Percentiles rank a stretch among this genome's conserved stretches.
Evolutionary conservation across 2,797 vertebrate species (phyloP).

Genomic region (Sus cebifrons): DNA sequence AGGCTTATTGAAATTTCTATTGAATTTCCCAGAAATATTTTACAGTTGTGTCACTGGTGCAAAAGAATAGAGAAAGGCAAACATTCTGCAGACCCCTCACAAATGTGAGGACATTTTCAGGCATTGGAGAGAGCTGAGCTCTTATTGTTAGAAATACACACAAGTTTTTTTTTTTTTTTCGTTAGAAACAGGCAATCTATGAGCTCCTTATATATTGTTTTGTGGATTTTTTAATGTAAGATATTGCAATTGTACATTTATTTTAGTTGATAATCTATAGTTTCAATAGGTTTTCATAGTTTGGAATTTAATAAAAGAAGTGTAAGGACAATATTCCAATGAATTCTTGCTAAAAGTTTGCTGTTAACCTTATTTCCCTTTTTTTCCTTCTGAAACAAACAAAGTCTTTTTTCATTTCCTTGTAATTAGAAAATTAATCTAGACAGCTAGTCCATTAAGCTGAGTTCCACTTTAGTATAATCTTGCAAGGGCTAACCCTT

Average conservation of each 20-base stretch:
- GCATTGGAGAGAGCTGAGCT: too few relatives aligned
- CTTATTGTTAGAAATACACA: too few relatives aligned
- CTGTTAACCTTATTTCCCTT: neutral
- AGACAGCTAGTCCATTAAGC: neutral
- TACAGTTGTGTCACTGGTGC: too few relatives aligned
- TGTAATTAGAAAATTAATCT: neutral
- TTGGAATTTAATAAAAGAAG: neutral
- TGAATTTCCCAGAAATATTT: too few relatives aligned
- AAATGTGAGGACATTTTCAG: neutral
- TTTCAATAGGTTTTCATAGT: neutral
- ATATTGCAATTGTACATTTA: too few relatives aligned
- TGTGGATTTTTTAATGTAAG: neutral
- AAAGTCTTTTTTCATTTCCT: neutral
- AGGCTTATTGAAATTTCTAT: too few relatives aligned
- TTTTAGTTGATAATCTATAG: neutral
- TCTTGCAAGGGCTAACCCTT: neutral
- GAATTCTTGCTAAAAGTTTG: neutral
- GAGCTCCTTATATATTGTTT: neutral
- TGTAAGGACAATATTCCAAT: neutral
- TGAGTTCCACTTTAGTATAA: neutral
- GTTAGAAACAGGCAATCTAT: accelerated
- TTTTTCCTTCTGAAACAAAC: neutral
- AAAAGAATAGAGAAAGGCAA: too few relatives aligned
- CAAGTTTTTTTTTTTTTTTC: too few relatives aligned
- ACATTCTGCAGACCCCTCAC: accelerated